Percentiles rank a stretch among this genome's conserved stretches.
Conservation (phyloP, 2,888 invertebrate species). For the Leuctra nigra region DNA sequence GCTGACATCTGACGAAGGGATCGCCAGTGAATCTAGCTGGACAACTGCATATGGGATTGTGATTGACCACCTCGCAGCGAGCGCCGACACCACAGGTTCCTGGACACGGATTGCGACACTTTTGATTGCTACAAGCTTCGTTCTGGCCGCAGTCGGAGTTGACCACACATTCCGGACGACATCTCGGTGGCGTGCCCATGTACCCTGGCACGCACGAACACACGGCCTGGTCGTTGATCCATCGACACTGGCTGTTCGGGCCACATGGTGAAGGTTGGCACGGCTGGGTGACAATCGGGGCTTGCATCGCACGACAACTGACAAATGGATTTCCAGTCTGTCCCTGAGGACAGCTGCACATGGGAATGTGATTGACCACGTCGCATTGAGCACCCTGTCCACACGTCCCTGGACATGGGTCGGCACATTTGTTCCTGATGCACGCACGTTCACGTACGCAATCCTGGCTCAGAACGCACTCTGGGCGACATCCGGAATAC, state of each 20-base stretch:
- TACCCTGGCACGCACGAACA: conserved; percentile 62
- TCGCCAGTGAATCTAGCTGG: conserved; percentile 59
- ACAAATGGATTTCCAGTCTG: conserved; percentile 58
- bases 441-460: conserved; percentile 64
- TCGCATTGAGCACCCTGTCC: conserved; percentile 58
- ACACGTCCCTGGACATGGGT: conserved; percentile 36
- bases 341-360: conserved; percentile 63
- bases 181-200: conserved; percentile 61
- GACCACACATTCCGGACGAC: conserved; percentile 64
- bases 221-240: conserved; percentile 47
- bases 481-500: conserved; percentile 65
- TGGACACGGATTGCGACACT: conserved; percentile 51
- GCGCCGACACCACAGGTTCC: conserved; percentile 65
- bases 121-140: conserved; percentile 56
- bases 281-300: conserved; percentile 33
- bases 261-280: conserved; percentile 47
- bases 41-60: conserved; percentile 62
- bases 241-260: conserved; percentile 43
- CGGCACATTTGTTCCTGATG: conserved; percentile 58
- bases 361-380: conserved; percentile 67
- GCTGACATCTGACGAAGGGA: conserved; percentile 66
- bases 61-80: conserved; percentile 67
- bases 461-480: conserved; percentile 69
- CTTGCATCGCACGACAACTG: conserved; percentile 49
- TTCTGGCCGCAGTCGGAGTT: conserved; percentile 63